Evolutionary conservation across 2,797 vertebrate species (phyloP).

Genomic region (Neostethus bicornis): DNA sequence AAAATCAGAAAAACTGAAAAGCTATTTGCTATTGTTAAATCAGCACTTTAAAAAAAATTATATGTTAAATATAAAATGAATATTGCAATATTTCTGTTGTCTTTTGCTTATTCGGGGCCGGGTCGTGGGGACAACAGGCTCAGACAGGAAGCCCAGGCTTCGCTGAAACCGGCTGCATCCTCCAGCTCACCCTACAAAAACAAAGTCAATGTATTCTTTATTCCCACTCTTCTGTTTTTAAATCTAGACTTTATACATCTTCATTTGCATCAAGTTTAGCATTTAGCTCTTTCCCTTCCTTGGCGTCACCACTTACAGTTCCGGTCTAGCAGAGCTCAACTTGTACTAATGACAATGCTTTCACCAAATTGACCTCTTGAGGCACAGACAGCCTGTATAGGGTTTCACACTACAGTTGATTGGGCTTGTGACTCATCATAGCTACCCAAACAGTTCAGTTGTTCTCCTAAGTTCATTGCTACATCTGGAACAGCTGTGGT

Average conservation of each 20-base stretch:
- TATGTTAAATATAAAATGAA: too few relatives aligned
- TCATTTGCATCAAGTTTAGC: constrained; percentile 47
- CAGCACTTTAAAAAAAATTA: too few relatives aligned
- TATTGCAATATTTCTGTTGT: too few relatives aligned
- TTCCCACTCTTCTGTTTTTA: constrained; percentile 31
- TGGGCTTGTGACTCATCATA: constrained; percentile 65
- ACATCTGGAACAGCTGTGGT: constrained; percentile 44
- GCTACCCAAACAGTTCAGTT: constrained; percentile 41
- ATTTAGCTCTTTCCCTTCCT: constrained; percentile 30
- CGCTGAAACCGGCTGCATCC: too few relatives aligned
- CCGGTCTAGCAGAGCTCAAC: constrained; percentile 60
- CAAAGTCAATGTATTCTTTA: constrained; percentile 40
- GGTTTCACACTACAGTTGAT: constrained; percentile 59
- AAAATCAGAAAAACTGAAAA: too few relatives aligned
- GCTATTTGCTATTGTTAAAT: too few relatives aligned
- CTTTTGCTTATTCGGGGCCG: too few relatives aligned
- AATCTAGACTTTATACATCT: constrained; percentile 47
- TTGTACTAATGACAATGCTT: constrained; percentile 67
- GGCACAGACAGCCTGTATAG: constrained; percentile 48
- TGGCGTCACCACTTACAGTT: constrained; percentile 50
- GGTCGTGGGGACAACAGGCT: too few relatives aligned
- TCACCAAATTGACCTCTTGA: constrained; percentile 48
- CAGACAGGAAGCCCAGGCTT: too few relatives aligned
- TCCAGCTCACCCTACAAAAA: constrained; percentile 68
- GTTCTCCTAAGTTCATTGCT: constrained; percentile 30